phyloP scores from a whole-genome alignment of 2,113 vertebrate species.

The Genyomyrus donnyi region DNA sequence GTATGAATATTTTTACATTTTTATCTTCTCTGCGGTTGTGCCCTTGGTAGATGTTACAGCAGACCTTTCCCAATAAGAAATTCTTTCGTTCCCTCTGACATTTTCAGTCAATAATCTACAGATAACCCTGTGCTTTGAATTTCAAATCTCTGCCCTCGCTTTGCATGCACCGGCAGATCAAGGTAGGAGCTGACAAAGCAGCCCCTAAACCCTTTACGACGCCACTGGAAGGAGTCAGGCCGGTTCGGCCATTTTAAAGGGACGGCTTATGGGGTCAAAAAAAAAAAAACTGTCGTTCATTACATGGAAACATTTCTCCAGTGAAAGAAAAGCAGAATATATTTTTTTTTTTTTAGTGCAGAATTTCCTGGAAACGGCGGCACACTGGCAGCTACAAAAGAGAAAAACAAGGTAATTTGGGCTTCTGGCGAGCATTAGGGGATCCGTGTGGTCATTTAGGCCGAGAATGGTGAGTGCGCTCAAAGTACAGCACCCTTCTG shows the following conservation, averaged over 20 bases:
- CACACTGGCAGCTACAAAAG: neutral
- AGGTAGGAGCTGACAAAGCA: neutral
- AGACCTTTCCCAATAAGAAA: neutral
- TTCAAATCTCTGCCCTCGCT: neutral
- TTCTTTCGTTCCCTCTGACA: neutral
- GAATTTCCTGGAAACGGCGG: neutral
- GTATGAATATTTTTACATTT: neutral
- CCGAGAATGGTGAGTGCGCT: neutral
- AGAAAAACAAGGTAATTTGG: slow-evolving; percentile 15
- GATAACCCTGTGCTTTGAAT: slow-evolving; percentile 20
- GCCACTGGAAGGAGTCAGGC: neutral
- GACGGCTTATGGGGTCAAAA: neutral
- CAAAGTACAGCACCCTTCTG: neutral
- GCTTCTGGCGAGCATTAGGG: neutral
- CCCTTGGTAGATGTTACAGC: neutral
- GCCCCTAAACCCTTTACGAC: neutral
- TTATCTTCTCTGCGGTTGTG: neutral
- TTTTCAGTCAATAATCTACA: slow-evolving; percentile 22
- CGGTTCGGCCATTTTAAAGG: neutral
- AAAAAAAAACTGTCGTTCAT: neutral
- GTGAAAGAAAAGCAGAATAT: neutral
- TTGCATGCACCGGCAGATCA: neutral
- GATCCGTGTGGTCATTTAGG: neutral
- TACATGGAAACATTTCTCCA: neutral
- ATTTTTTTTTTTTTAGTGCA: neutral